phyloP scores from a whole-genome alignment of 2,797 vertebrate genomes.

The Onychomys leucogaster region DNA sequence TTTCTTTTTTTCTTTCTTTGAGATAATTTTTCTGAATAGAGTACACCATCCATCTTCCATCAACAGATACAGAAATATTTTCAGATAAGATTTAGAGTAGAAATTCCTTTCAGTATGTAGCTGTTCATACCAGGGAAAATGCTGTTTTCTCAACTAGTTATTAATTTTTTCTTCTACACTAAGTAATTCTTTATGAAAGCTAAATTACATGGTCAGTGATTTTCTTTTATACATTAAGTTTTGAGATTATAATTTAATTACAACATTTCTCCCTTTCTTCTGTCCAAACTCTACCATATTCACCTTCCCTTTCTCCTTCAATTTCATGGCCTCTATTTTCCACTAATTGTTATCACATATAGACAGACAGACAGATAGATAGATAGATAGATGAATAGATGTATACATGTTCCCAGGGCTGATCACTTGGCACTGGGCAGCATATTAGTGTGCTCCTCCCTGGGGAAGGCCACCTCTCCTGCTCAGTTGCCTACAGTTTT shows the following conservation, averaged over 20 bases:
- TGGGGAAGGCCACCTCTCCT: neutral
- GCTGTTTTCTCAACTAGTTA: neutral
- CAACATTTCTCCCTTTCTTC: neutral
- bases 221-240: neutral
- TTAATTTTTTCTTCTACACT: constrained; percentile 46
- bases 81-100: neutral
- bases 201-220: constrained; percentile 33
- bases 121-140: constrained; percentile 13
- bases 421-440: neutral
- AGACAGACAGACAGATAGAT: too few relatives aligned
- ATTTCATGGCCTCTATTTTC: neutral
- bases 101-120: neutral
- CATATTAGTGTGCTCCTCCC: neutral
- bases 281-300: neutral
- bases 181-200: constrained; percentile 16
- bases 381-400: neutral
- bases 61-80: constrained; percentile 41
- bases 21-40: neutral
- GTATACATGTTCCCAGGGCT: neutral
- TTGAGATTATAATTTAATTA: neutral
- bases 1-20: neutral
- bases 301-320: neutral
- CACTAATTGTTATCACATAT: neutral
- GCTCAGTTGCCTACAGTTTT: neutral
- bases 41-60: neutral